Conservation (phyloP, 1,140 invertebrate genomes). For the Camponotus vicinus region DNA sequence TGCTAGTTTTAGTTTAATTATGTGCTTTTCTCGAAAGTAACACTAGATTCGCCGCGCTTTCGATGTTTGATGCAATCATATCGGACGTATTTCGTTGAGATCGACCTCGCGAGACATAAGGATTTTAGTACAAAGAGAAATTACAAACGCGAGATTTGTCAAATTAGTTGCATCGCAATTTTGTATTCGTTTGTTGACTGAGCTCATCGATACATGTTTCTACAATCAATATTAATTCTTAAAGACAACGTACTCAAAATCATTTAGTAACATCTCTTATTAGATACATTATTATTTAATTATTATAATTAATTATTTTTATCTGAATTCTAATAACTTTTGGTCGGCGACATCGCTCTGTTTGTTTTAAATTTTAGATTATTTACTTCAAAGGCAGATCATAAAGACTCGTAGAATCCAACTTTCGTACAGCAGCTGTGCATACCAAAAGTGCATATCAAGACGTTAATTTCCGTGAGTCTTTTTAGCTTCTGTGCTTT, state of each 20-base stretch:
- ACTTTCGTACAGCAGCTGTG: neutral
- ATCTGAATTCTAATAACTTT: neutral
- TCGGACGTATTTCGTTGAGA: slow-evolving; percentile 64
- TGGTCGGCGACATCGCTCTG: neutral
- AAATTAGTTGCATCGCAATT: slow-evolving; percentile 39
- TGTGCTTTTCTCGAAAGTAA: slow-evolving; percentile 55
- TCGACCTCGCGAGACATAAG: slow-evolving; percentile 70
- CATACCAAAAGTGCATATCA: neutral
- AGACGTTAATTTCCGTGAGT: slow-evolving; percentile 10
- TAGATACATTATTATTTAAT: too few species aligned
- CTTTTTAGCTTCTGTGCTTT: neutral
- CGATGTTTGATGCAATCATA: slow-evolving; percentile 66
- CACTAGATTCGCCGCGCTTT: slow-evolving; percentile 57
- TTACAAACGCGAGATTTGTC: neutral
- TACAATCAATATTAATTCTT: too few species aligned
- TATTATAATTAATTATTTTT: too few species aligned
- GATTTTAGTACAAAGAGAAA: slow-evolving; percentile 52
- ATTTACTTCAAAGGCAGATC: neutral
- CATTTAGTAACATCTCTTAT: too few species aligned
- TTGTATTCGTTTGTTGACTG: neutral
- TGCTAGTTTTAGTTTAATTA: slow-evolving; percentile 74
- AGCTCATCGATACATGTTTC: too few species aligned
- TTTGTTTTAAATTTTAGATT: neutral
- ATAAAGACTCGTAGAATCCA: neutral
- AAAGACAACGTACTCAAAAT: too few species aligned